Evolutionary conservation across 2,888 invertebrate species (phyloP), one percentile per base, ranked within the genome.

Genomic region (Myopa tessellatipennis): DNA sequence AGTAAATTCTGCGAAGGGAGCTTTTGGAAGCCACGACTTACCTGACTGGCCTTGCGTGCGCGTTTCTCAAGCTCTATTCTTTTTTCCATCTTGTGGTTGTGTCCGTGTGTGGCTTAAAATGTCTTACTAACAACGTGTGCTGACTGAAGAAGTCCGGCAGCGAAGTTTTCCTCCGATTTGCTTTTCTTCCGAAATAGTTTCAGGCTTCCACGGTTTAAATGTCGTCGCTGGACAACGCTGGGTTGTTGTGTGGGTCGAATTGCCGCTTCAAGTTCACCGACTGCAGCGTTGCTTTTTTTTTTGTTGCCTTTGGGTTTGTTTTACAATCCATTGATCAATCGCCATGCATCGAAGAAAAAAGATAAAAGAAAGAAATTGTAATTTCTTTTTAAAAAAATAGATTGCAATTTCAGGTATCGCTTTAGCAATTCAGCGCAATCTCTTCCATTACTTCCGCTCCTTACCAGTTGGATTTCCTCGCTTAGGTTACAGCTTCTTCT

Each of bases 1-100:
- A 26, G 45, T 6, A 45, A 45, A 45, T 45, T 45, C 7, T 45
- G 4, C 10, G n/a, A 55, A 1, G 55, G 55, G 16, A 55, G 55
- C 55, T 55, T 16, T 6, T 14, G 5, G 16, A 1, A 5, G 55
- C 55, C 55, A 55, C 55, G 55, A 82, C 93, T 94, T 92, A 98
- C 98, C 92, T 97, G 95, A 89, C 93, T 93, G 85, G 97, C 95
- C 90, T 93, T 94, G 90, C 95, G 94, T 90, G 97, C 98, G 89
- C 98, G 93, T 91, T 95, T 94, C 91, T 98, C 98, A 89, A 98
- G 92, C 89, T 95, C 95, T 92, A 98, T 95, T 91, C 98, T 94
- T 90, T 97, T 97, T 92, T 97, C 97, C 97, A 98, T 98, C 84
- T 81, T 82, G 12, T 78, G 79, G 80, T 16, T 61, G 75, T 74